Conservation (phyloP, 2,113 vertebrate genomes). For the Aythya baeri region DNA sequence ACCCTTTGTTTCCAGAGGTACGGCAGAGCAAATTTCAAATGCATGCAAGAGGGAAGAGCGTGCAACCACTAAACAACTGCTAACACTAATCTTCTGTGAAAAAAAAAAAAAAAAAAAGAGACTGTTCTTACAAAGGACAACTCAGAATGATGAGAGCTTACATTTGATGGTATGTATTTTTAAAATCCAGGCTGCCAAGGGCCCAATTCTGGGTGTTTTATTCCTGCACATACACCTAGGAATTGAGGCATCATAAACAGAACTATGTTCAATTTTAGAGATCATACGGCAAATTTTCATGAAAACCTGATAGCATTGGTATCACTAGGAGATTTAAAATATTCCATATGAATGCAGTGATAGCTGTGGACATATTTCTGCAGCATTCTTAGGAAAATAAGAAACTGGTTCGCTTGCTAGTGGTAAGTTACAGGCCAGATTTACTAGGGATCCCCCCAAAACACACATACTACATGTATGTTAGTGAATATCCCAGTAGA, state of each 20-base stretch:
- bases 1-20: conserved; percentile 39
- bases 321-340: neutral
- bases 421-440: neutral
- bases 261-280: neutral
- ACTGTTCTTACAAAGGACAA: neutral
- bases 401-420: neutral
- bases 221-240: neutral
- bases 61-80: neutral
- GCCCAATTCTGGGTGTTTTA: neutral
- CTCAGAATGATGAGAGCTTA: neutral
- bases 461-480: rapidly evolving
- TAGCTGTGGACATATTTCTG: neutral
- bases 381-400: neutral
- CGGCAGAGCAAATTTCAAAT: neutral
- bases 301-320: neutral
- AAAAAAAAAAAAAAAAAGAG: neutral
- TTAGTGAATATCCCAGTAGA: neutral
- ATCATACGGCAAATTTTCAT: neutral
- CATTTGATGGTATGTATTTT: neutral
- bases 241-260: neutral
- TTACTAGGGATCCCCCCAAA: neutral
- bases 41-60: neutral
- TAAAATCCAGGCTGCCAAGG: neutral
- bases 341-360: neutral
- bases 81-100: neutral